A percentile compares a stretch with the other conserved stretches of the same genome.
These are phyloP conservation scores for Myotis daubentonii DNA, from an alignment of 2,797 vertebrate genomes.

Conservation along the genomic window DNA sequence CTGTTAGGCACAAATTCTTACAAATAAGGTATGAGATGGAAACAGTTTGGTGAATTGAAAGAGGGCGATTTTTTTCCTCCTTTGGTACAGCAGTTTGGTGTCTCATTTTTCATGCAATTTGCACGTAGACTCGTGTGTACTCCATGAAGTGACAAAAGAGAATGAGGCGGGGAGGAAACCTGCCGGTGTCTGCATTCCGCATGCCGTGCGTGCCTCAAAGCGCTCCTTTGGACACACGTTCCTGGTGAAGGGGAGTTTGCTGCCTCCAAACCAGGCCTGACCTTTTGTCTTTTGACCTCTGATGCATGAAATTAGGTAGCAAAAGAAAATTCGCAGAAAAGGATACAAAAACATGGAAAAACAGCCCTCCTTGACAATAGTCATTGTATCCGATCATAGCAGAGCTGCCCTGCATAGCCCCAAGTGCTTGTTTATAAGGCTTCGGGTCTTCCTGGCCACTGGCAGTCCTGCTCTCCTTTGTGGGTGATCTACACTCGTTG, in stretches of 20 bases:
- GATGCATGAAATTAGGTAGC: conserved; percentile 74
- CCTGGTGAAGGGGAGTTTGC: conserved; percentile 38
- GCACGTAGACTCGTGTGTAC: not conserved
- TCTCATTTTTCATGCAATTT: not conserved
- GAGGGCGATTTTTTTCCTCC: not conserved
- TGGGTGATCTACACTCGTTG: conserved; percentile 48
- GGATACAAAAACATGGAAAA: conserved; percentile 82
- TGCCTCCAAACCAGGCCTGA: conserved; percentile 60
- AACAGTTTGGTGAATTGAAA: conserved; percentile 47
- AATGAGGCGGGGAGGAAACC: conserved; percentile 30
- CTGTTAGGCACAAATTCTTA: conserved; percentile 47
- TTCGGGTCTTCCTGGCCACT: conserved; percentile 56
- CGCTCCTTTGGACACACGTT: conserved; percentile 53
- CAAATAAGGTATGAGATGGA: conserved; percentile 27
- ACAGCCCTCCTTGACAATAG: conserved; percentile 60
- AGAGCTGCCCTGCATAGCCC: conserved; percentile 26
- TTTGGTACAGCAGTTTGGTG: not conserved
- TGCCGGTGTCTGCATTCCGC: not conserved
- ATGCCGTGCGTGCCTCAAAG: conserved; percentile 61
- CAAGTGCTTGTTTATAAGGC: conserved; percentile 29
- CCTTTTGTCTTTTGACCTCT: conserved; percentile 79
- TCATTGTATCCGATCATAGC: conserved; percentile 61
- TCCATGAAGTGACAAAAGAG: not conserved
- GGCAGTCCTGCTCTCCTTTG: conserved; percentile 46
- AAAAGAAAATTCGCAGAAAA: conserved; percentile 81